phyloP scores from a whole-genome alignment of 2,888 invertebrate genomes.

The Slavum lentiscoides region DNA sequence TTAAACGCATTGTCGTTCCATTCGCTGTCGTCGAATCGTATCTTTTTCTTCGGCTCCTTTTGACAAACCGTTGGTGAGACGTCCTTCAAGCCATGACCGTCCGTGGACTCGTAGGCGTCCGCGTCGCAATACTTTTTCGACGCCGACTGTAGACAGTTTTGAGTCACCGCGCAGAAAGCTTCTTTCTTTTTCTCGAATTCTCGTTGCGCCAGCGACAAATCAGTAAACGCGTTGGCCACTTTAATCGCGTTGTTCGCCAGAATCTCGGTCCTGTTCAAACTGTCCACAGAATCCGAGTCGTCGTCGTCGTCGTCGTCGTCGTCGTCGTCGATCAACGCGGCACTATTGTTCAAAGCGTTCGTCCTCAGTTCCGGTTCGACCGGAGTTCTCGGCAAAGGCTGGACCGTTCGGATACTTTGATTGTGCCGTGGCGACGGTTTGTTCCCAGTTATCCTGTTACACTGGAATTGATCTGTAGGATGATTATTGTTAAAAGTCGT shows the following conservation, averaged over 20 bases:
- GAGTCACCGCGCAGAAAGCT: no score
- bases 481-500: not conserved
- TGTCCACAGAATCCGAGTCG: not conserved
- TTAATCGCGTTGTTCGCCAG: not conserved
- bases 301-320: slow-evolving; percentile 1
- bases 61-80: no score
- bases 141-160: not conserved
- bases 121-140: no score
- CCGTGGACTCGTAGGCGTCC: no score
- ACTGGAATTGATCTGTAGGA: not conserved
- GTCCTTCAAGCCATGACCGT: no score
- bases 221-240: not conserved
- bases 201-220: not conserved
- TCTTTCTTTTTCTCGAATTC: no score
- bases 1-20: slow-evolving; percentile 29
- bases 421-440: not conserved
- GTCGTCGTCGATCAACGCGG: not conserved
- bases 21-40: not conserved
- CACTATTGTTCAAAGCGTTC: not conserved
- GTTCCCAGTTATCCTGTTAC: not conserved
- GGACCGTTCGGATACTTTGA: not conserved
- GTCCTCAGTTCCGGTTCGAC: slow-evolving; percentile 7
- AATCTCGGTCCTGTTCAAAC: not conserved
- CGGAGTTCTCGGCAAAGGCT: not conserved
- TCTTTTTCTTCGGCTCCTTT: no score